Conservation (phyloP, 2,888 invertebrate species). For the Brenthis daphne region DNA sequence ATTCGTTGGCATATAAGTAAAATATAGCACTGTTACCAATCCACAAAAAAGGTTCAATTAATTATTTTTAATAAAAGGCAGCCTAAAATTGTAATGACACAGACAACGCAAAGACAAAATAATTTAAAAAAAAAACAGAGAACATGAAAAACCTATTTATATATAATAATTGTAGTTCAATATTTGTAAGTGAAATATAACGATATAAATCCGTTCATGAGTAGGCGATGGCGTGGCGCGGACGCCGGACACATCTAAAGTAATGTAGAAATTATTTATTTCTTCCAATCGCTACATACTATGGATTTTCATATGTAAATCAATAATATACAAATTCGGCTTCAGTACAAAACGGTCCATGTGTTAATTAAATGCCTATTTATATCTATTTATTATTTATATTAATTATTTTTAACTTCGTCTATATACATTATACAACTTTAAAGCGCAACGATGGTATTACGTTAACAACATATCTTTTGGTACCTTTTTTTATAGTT, state of each 20-base stretch:
- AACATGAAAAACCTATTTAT: neutral
- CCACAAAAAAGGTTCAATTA: constrained; percentile 34
- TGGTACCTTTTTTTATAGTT: constrained; percentile 57
- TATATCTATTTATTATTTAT: neutral
- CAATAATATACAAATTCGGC: neutral
- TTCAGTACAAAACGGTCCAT: constrained; percentile 4
- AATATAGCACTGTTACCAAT: constrained; percentile 68
- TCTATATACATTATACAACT: neutral
- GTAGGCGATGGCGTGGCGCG: no score
- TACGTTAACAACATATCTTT: constrained; percentile 41
- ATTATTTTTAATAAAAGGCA: neutral
- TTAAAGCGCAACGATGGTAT: constrained; percentile 6
- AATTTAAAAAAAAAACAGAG: neutral
- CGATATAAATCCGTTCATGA: no score
- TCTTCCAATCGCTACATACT: no score
- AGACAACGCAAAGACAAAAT: neutral
- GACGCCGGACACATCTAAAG: no score
- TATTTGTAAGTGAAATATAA: no score
- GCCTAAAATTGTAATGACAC: neutral
- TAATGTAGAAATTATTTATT: no score
- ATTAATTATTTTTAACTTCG: neutral
- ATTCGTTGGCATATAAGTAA: constrained; percentile 45
- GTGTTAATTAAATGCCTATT: neutral
- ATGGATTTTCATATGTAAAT: no score
- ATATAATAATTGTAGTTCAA: no score